These are phyloP conservation scores for Megaceryle alcyon DNA, from an alignment of 2,797 vertebrate species.

Conservation along the genomic window DNA sequence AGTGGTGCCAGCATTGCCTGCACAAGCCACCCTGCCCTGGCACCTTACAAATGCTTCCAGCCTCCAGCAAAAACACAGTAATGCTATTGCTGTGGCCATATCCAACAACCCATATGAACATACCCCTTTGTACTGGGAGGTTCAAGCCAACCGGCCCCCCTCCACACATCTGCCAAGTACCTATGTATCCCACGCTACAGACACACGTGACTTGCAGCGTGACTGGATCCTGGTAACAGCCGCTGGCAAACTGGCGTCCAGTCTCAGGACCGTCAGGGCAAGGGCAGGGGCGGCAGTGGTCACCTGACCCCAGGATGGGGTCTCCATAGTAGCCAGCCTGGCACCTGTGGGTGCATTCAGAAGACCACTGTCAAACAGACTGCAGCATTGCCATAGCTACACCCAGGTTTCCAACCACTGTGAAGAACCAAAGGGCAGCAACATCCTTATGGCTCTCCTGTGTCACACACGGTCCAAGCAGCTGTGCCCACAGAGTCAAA, in stretches of 20 bases:
- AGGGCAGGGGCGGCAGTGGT: constrained; percentile 93
- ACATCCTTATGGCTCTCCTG: background rate
- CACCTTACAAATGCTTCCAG: background rate
- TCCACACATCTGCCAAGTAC: constrained; percentile 66
- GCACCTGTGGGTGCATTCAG: constrained; percentile 80
- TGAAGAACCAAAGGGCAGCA: background rate
- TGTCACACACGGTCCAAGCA: background rate
- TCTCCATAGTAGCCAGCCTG: constrained; percentile 91
- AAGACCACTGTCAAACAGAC: background rate
- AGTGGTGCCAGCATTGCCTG: background rate
- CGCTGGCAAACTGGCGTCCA: constrained; percentile 87
- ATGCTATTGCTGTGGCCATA: background rate
- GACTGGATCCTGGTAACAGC: constrained; percentile 86
- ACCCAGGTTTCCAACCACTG: background rate
- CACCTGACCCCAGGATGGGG: constrained; percentile 90
- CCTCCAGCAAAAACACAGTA: background rate
- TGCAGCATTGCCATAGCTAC: background rate
- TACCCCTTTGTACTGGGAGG: background rate
- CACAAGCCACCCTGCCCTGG: background rate
- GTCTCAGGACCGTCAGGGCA: constrained; percentile 93
- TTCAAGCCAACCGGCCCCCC: background rate
- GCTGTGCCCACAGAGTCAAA: background rate
- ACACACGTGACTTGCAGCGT: constrained; percentile 86
- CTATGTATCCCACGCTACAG: constrained; percentile 89
- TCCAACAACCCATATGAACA: background rate